Evolutionary conservation across 2,888 invertebrate species (phyloP).

Genomic region (Rhaphigaster nebulosa): DNA sequence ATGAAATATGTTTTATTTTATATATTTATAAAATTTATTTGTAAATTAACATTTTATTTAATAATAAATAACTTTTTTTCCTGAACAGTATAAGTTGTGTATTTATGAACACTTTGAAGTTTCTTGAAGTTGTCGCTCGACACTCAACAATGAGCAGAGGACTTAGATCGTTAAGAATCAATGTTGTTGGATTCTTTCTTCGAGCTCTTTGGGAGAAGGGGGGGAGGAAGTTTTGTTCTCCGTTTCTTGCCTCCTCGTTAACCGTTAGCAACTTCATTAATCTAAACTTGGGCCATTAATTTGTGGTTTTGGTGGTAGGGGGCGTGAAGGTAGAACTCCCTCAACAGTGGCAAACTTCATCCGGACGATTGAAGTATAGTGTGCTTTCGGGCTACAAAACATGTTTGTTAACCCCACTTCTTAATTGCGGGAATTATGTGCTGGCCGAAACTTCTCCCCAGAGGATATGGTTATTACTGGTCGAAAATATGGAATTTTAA

Average conservation of each 20-base stretch:
- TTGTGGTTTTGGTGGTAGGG: constrained; percentile 31
- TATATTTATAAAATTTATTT: too few relatives aligned
- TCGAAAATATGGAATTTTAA: not conserved
- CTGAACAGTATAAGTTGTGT: not conserved
- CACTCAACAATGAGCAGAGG: not conserved
- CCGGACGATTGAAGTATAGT: not conserved
- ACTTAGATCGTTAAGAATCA: constrained; percentile 24
- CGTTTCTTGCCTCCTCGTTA: constrained; percentile 44
- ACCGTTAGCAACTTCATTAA: constrained; percentile 49
- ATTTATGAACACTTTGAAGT: not conserved
- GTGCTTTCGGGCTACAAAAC: not conserved
- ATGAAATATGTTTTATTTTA: too few relatives aligned
- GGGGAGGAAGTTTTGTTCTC: constrained; percentile 20
- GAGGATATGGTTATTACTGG: not conserved
- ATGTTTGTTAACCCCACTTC: not conserved
- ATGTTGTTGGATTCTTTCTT: constrained; percentile 8
- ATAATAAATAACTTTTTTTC: too few relatives aligned
- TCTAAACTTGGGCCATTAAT: constrained; percentile 49
- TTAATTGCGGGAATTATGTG: not conserved
- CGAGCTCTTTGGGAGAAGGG: not conserved
- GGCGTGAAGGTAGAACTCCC: not conserved
- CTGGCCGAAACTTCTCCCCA: not conserved
- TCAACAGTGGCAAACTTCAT: constrained; percentile 34
- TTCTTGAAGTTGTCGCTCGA: not conserved
- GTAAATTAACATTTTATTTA: too few relatives aligned